Percentiles rank a stretch among this genome's conserved stretches.
These are phyloP conservation scores for Drosophila suboccidentalis DNA, from an alignment of 2,888 invertebrate genomes.

Conservation along the genomic window DNA sequence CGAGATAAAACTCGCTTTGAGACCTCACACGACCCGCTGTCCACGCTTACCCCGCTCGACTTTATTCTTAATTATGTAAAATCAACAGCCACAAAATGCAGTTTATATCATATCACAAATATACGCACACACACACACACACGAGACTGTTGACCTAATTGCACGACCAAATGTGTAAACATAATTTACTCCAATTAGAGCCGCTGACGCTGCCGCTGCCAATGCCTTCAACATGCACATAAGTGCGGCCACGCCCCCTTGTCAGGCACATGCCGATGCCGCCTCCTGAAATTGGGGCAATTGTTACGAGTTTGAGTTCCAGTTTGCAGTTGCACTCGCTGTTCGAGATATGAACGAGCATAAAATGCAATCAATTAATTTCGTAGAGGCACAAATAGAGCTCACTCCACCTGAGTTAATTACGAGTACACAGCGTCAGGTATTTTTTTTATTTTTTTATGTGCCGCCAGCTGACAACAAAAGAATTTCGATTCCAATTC, in stretches of 20 bases:
- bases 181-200: slow-evolving; percentile 77
- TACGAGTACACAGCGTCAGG: slow-evolving; percentile 36
- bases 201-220: slow-evolving; percentile 44
- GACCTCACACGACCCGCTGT: slow-evolving; percentile 60
- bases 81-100: slow-evolving; percentile 51
- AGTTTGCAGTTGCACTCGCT: slow-evolving; percentile 7
- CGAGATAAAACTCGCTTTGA: slow-evolving; percentile 43
- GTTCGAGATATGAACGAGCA: slow-evolving; percentile 42
- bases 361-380: slow-evolving; percentile 63
- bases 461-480: slow-evolving; percentile 17
- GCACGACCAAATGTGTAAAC: slow-evolving; percentile 75
- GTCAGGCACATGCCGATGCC: slow-evolving; percentile 39
- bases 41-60: neutral
- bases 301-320: slow-evolving; percentile 30
- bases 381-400: slow-evolving; percentile 24
- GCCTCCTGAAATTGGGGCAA: slow-evolving; percentile 61
- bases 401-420: slow-evolving; percentile 34
- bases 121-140: slow-evolving; percentile 12
- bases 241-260: slow-evolving; percentile 51
- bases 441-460: slow-evolving; percentile 16
- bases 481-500: neutral
- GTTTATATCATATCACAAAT: slow-evolving; percentile 58
- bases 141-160: slow-evolving; percentile 65
- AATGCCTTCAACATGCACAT: slow-evolving; percentile 34
- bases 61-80: slow-evolving; percentile 67